Evolutionary conservation across 2,888 invertebrate species (phyloP).

Genomic region (Dicycla oo): DNA sequence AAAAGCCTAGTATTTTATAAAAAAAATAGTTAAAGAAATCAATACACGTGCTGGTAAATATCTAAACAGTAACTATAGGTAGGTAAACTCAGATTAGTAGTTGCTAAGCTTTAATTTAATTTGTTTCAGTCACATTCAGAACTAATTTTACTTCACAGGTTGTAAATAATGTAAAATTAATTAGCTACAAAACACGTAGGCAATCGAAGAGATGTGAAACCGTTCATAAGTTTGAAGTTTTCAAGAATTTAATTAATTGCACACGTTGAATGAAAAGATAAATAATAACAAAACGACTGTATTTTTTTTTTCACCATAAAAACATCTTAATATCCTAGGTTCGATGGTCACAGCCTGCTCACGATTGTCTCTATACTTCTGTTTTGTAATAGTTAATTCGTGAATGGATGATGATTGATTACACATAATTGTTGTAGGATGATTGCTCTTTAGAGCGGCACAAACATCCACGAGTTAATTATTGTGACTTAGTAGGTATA

Average conservation of each 20-base stretch:
- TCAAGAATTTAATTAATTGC: conserved; percentile 64
- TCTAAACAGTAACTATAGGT: not conserved
- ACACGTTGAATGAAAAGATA: conserved; percentile 68
- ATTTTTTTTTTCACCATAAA: conserved; percentile 70
- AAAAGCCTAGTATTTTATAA: not conserved
- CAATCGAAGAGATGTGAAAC: conserved; percentile 10
- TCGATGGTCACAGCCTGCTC: conserved; percentile 56
- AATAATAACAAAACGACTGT: conserved; percentile 61
- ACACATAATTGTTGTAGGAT: conserved; percentile 70
- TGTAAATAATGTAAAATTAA: conserved; percentile 40
- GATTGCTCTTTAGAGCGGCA: conserved; percentile 41
- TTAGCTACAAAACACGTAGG: not conserved
- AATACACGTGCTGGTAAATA: not conserved
- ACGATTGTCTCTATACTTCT: conserved; percentile 54
- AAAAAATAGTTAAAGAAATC: not conserved
- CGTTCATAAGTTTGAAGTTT: conserved; percentile 29
- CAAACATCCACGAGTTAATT: conserved; percentile 30
- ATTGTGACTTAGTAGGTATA: conserved; percentile 24
- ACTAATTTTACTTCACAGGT: conserved; percentile 22
- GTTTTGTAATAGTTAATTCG: conserved; percentile 75
- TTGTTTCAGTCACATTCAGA: conserved; percentile 35
- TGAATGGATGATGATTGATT: conserved; percentile 74
- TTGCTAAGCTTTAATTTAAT: conserved; percentile 28
- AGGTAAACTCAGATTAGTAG: not conserved
- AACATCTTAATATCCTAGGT: conserved; percentile 73